A percentile compares a stretch with the other conserved stretches of the same genome.
Conservation (phyloP, 2,888 invertebrate genomes). For the Mechanitis mazaeus region DNA sequence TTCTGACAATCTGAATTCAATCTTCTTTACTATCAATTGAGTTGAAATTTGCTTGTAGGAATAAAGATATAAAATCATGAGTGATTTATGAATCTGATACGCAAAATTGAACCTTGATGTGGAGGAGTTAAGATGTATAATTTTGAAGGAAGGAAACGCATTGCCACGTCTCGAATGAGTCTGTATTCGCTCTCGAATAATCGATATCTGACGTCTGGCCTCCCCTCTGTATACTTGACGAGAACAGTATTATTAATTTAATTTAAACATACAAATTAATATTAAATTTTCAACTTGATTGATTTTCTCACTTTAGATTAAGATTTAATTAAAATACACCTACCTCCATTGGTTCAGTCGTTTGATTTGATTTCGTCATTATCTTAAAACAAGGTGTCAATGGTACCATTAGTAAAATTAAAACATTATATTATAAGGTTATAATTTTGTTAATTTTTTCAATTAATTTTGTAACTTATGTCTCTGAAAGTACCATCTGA, state of each 20-base stretch:
- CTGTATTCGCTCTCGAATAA: constrained; percentile 72
- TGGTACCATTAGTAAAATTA: too few relatives aligned
- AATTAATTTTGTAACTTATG: neutral
- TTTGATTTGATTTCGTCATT: too few relatives aligned
- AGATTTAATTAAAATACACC: too few relatives aligned
- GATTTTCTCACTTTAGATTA: too few relatives aligned
- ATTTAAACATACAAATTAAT: constrained; percentile 10
- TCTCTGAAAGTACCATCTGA: constrained; percentile 23
- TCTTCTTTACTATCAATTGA: neutral
- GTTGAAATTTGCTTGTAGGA: constrained; percentile 41
- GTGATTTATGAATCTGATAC: constrained; percentile 47
- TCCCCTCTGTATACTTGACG: constrained; percentile 35
- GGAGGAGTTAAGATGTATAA: constrained; percentile 42
- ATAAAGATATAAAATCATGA: constrained; percentile 43
- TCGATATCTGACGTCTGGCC: constrained; percentile 75
- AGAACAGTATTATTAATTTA: constrained; percentile 15
- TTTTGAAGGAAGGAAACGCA: constrained; percentile 49
- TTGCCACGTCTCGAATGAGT: constrained; percentile 55
- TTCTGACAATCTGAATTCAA: constrained; percentile 7
- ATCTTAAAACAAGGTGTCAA: too few relatives aligned
- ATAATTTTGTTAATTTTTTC: too few relatives aligned
- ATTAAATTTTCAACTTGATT: neutral
- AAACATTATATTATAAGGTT: too few relatives aligned
- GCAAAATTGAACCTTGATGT: constrained; percentile 42
- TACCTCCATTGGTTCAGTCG: too few relatives aligned